These are phyloP conservation scores for Imbricaverruca yamaguchii DNA, from an alignment of 2,888 invertebrate species.

Conservation along the genomic window DNA sequence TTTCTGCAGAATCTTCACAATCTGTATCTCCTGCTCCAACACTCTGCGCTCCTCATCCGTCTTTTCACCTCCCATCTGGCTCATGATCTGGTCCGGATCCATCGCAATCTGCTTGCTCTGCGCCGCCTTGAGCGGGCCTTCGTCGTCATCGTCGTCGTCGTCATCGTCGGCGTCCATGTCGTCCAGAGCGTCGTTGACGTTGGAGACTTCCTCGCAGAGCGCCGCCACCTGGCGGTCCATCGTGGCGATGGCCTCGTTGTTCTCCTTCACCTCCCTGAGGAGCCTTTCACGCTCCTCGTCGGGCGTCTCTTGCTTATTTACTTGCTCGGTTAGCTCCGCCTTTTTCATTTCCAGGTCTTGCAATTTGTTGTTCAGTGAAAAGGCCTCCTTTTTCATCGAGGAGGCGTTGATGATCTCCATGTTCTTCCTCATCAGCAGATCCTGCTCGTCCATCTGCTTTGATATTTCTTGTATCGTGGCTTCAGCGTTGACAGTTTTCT, in stretches of 20 bases:
- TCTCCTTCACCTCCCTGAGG: slow-evolving; percentile 49
- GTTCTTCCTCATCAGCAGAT: not conserved
- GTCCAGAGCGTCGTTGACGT: slow-evolving; percentile 7
- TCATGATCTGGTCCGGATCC: not conserved
- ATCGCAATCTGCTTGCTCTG: not conserved
- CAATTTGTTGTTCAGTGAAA: slow-evolving; percentile 50
- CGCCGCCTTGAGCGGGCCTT: not conserved
- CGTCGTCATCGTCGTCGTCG: not conserved
- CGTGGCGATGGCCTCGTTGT: not conserved
- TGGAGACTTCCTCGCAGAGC: not conserved
- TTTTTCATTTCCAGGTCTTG: slow-evolving; percentile 54
- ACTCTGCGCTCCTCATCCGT: not conserved
- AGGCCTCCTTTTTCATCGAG: slow-evolving; percentile 12
- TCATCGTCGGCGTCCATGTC: not conserved
- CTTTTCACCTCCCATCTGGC: not conserved
- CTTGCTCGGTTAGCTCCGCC: slow-evolving; percentile 59
- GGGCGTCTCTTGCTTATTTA: slow-evolving; percentile 60
- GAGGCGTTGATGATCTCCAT: slow-evolving; percentile 8
- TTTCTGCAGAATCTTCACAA: not conserved
- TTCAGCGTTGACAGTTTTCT: not conserved
- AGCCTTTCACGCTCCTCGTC: slow-evolving; percentile 69
- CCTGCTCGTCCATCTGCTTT: not conserved
- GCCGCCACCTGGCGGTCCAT: slow-evolving; percentile 2
- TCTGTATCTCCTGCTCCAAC: not conserved
- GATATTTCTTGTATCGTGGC: not conserved